Evolutionary conservation across 2,113 vertebrate genomes (phyloP).

Genomic region (Cichladusa arquata): DNA sequence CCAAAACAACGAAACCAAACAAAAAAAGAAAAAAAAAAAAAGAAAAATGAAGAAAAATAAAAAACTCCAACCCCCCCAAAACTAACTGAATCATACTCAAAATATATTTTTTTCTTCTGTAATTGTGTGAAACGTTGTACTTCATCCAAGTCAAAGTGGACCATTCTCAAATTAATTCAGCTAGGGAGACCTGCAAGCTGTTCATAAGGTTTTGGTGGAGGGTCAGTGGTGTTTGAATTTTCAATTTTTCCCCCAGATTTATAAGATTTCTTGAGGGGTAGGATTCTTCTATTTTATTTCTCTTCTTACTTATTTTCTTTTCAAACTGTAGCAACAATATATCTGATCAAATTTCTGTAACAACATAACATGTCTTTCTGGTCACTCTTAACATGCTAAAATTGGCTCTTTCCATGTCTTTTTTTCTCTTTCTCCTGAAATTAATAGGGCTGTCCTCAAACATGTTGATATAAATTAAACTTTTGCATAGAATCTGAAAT

Average conservation of each 20-base stretch:
- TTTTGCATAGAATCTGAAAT: background rate
- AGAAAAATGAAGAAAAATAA: too few species aligned
- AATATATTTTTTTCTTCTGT: background rate
- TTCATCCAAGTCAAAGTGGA: background rate
- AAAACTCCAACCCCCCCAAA: too few species aligned
- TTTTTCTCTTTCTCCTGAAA: background rate
- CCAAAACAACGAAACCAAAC: background rate
- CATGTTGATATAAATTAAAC: background rate
- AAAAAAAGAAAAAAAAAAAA: too few species aligned
- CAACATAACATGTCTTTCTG: background rate
- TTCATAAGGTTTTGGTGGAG: background rate
- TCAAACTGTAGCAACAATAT: background rate
- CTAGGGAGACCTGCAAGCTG: background rate
- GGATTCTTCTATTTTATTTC: background rate
- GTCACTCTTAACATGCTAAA: background rate
- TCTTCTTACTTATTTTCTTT: background rate
- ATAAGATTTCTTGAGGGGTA: background rate
- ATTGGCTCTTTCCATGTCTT: background rate
- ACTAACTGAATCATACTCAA: background rate
- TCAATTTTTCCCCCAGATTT: background rate
- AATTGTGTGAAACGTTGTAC: background rate
- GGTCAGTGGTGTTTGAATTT: background rate
- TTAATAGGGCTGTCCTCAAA: background rate
- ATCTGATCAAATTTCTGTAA: background rate
- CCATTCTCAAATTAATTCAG: background rate